Percentiles rank a stretch among this genome's conserved stretches.
These are phyloP conservation scores for Anastatus disparis DNA, from an alignment of 1,140 invertebrate species.

Conservation along the genomic window DNA sequence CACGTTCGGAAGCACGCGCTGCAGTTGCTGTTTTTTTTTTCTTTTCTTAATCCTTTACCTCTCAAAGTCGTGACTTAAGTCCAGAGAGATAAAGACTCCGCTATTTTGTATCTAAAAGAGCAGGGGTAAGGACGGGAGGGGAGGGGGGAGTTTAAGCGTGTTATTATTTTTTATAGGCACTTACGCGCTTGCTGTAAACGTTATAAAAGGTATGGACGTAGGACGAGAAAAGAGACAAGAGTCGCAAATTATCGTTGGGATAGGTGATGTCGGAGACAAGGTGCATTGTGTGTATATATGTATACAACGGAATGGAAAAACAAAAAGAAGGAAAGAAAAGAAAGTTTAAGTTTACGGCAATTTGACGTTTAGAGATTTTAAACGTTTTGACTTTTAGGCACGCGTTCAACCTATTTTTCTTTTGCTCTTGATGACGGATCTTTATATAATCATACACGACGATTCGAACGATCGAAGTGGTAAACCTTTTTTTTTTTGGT, in stretches of 20 bases:
- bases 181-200: no score
- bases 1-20: not conserved
- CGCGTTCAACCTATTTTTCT: slow-evolving; percentile 54
- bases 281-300: slow-evolving; percentile 8
- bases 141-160: no score
- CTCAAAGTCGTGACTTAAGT: not conserved
- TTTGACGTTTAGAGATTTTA: slow-evolving; percentile 64
- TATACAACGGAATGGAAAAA: no score
- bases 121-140: no score
- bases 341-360: slow-evolving; percentile 47
- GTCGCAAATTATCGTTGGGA: slow-evolving; percentile 29
- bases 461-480: no score
- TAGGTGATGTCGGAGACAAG: no score
- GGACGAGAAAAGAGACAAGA: slow-evolving; percentile 15
- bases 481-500: no score
- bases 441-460: slow-evolving; percentile 59
- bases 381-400: slow-evolving; percentile 53
- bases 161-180: slow-evolving; percentile 58
- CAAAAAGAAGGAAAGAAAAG: no score
- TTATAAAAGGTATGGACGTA: no score
- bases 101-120: slow-evolving; percentile 47
- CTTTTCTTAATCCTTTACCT: not conserved
- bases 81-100: slow-evolving; percentile 32
- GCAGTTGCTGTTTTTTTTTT: not conserved
- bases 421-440: slow-evolving; percentile 47